These are phyloP conservation scores for Xestia sexstrigata DNA, from an alignment of 2,888 invertebrate genomes.

Conservation along the genomic window DNA sequence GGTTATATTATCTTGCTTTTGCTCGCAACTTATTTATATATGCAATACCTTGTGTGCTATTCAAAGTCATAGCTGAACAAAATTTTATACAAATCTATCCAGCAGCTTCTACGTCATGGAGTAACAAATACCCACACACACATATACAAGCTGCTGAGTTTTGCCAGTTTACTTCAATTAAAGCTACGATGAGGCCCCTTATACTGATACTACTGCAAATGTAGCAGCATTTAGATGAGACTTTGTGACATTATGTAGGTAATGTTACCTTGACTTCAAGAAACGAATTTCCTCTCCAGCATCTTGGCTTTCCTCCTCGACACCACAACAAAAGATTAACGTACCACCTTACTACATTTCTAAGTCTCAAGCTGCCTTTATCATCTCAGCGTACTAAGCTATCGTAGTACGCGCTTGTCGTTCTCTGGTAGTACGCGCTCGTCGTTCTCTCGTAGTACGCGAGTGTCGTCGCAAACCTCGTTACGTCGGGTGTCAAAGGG, in stretches of 20 bases:
- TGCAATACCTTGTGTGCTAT: neutral
- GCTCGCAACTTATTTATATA: neutral
- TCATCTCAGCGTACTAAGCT: constrained; percentile 27
- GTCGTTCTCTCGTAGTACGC: constrained; percentile 67
- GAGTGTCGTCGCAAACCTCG: constrained; percentile 85
- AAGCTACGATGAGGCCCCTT: neutral
- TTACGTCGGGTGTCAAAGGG: constrained; percentile 89
- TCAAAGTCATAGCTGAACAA: neutral
- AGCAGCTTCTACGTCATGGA: neutral
- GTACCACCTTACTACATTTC: constrained; percentile 15
- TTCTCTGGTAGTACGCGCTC: constrained; percentile 67
- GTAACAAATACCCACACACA: neutral
- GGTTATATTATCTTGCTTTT: too few relatives aligned
- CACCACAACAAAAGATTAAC: constrained; percentile 32
- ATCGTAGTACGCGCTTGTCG: constrained; percentile 65
- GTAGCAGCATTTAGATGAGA: neutral
- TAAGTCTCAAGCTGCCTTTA: constrained; percentile 50
- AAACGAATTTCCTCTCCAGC: neutral
- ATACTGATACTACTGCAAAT: neutral
- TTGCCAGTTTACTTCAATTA: neutral
- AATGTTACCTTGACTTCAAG: neutral
- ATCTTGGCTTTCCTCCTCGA: neutral
- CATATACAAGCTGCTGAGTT: neutral
- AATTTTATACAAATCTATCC: neutral
- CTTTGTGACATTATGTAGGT: neutral